These are phyloP conservation scores for Parazoanthus darwini DNA, from an alignment of 92 coral and sea anemone species.

Conservation along the genomic window DNA sequence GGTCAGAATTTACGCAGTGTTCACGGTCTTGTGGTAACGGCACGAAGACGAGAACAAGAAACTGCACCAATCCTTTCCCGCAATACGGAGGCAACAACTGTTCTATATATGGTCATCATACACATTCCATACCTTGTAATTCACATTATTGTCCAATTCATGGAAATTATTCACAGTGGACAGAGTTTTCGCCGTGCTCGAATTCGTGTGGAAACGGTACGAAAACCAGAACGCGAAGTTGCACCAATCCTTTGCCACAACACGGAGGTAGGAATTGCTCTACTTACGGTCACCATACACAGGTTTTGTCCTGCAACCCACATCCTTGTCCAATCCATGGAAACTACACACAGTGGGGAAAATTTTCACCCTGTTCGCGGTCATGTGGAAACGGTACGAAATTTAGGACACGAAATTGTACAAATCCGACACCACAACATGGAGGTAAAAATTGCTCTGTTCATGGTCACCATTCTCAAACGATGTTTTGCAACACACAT, in stretches of 20 bases:
- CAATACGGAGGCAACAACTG: conserved; percentile 34
- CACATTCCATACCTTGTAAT: not conserved
- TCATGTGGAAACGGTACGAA: conserved; percentile 67
- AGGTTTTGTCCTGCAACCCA: conserved; percentile 55
- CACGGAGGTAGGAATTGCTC: conserved; percentile 71
- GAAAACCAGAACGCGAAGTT: conserved; percentile 58
- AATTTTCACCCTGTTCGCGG: conserved; percentile 61
- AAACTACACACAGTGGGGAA: conserved; percentile 64
- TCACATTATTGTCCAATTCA: conserved; percentile 34
- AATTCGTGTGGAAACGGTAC: conserved; percentile 75
- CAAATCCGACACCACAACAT: conserved; percentile 66
- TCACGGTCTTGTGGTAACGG: conserved; percentile 48
- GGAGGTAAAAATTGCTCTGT: conserved; percentile 73
- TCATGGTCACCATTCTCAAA: conserved; percentile 50
- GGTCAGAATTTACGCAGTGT: conserved; percentile 41
- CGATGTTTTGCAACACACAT: not conserved
- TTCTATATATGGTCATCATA: not conserved
- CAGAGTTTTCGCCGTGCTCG: conserved; percentile 65
- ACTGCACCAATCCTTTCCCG: conserved; percentile 41
- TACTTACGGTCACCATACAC: conserved; percentile 55
- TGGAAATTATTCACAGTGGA: conserved; percentile 76
- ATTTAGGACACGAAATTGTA: conserved; percentile 63
- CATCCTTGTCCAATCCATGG: conserved; percentile 78
- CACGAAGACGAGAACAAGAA: conserved; percentile 33
- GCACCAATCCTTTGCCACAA: conserved; percentile 71